Conservation (phyloP, 2,797 vertebrate genomes). For the Phataginus tricuspis region DNA sequence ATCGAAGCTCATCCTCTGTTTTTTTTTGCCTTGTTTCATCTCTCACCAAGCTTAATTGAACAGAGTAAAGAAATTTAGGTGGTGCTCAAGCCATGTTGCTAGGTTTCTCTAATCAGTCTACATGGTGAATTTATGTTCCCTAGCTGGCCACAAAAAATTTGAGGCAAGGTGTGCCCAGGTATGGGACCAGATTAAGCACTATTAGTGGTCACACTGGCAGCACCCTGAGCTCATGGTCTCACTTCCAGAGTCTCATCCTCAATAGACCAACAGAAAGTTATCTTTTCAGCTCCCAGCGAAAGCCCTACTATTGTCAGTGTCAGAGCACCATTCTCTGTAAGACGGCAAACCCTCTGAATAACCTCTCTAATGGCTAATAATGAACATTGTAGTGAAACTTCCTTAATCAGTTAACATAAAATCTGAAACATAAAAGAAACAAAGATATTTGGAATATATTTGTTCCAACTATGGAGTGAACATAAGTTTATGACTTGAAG, state of each 20-base stretch:
- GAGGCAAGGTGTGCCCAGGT: neutral
- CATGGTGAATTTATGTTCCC: neutral
- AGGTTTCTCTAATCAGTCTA: neutral
- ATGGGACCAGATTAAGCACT: neutral
- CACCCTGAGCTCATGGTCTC: neutral
- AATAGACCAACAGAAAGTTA: neutral
- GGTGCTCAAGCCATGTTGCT: neutral
- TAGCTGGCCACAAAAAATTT: neutral
- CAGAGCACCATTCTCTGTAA: neutral
- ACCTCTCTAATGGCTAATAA: neutral
- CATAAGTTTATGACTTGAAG: neutral
- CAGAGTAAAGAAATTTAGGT: neutral
- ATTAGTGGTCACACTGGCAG: neutral
- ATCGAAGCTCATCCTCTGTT: neutral
- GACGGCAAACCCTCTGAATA: neutral
- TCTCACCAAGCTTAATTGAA: neutral
- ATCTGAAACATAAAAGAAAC: neutral
- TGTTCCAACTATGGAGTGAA: neutral
- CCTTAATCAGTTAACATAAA: neutral
- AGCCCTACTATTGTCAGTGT: rapidly evolving
- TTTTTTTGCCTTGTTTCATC: neutral
- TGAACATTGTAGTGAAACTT: neutral
- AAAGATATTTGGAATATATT: neutral
- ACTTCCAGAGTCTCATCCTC: neutral
- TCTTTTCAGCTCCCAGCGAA: neutral